These are phyloP conservation scores for Furnarius figulus DNA, from an alignment of 2,113 vertebrate species.

Conservation along the genomic window DNA sequence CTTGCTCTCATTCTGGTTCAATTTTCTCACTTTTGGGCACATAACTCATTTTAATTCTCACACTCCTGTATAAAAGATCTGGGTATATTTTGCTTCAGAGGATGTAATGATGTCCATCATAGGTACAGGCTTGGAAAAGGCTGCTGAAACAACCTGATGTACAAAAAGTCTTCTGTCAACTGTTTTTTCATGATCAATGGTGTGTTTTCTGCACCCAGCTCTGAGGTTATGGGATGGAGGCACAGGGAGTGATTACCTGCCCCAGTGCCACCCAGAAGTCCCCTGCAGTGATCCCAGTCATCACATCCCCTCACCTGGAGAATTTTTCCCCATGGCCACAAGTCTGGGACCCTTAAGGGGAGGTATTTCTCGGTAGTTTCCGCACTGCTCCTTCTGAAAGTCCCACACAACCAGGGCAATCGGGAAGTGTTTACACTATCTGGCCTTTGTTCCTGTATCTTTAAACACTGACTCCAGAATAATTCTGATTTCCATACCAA, in stretches of 20 bases:
- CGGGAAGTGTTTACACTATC: background rate
- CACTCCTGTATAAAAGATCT: background rate
- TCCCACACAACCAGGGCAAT: background rate
- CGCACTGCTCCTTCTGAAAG: background rate
- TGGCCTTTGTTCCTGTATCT: background rate
- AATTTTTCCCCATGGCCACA: background rate
- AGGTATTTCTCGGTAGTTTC: background rate
- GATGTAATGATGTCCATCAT: background rate
- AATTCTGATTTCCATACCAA: background rate
- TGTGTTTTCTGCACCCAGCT: background rate
- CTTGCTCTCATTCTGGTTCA: background rate
- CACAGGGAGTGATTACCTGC: background rate
- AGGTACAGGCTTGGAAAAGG: background rate
- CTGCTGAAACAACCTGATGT: background rate
- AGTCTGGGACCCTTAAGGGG: background rate
- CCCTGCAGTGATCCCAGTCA: background rate
- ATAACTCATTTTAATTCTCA: background rate
- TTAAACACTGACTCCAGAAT: background rate
- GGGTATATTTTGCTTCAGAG: background rate
- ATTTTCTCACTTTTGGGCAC: background rate
- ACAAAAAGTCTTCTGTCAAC: background rate
- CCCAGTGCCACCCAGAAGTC: background rate
- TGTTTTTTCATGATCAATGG: accelerated
- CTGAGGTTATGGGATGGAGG: background rate
- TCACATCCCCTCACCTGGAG: accelerated